Evolutionary conservation across 2,113 vertebrate genomes (phyloP).

Genomic region (Gorsachius goisagi): DNA sequence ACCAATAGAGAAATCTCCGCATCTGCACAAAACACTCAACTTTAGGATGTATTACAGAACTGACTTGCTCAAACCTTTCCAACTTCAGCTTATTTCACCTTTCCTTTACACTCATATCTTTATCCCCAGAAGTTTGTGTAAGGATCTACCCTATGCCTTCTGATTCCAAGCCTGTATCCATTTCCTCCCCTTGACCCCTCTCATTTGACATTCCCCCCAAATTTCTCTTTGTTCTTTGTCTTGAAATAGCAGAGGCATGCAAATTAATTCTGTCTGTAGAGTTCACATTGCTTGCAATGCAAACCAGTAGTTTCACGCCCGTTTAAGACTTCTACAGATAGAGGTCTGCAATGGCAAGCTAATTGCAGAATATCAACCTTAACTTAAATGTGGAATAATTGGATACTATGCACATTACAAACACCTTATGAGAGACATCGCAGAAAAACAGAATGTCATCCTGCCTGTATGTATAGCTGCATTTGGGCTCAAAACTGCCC

Average conservation of each 20-base stretch:
- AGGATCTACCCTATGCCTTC: background rate
- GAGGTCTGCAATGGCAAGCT: background rate
- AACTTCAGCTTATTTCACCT: background rate
- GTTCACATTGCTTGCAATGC: background rate
- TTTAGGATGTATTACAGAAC: background rate
- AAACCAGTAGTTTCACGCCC: background rate
- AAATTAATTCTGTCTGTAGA: background rate
- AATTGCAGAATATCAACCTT: background rate
- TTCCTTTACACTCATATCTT: background rate
- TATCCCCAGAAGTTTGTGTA: background rate
- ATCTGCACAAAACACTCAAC: background rate
- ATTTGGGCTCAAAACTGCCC: background rate
- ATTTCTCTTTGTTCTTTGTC: background rate
- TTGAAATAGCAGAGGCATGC: background rate
- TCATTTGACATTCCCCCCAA: background rate
- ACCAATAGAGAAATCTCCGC: background rate
- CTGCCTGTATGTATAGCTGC: rapidly evolving
- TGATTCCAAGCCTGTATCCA: background rate
- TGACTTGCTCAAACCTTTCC: background rate
- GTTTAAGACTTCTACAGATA: background rate
- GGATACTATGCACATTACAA: background rate
- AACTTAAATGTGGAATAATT: background rate
- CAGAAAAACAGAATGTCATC: background rate
- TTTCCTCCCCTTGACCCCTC: background rate
- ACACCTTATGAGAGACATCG: background rate